A percentile compares a stretch with the other conserved stretches of the same genome.
Conservation (phyloP, 2,113 vertebrate genomes). For the Raja brachyura region DNA sequence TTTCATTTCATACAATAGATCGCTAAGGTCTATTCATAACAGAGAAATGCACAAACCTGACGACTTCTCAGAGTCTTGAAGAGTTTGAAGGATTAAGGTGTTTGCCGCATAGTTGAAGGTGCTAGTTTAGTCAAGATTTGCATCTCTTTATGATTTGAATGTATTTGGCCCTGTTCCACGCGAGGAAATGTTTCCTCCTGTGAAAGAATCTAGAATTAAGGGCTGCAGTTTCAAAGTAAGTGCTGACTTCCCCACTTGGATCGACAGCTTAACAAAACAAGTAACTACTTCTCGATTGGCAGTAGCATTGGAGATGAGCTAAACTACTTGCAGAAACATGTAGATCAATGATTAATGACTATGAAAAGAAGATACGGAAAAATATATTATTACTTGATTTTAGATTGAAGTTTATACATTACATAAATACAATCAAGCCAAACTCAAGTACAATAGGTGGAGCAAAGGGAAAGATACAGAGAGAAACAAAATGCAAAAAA, state of each 20-base stretch:
- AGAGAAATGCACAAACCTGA: neutral
- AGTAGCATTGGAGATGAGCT: neutral
- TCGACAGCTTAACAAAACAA: neutral
- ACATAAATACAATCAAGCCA: too few relatives aligned
- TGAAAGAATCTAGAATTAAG: too few relatives aligned
- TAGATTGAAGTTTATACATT: too few relatives aligned
- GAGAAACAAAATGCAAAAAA: too few relatives aligned
- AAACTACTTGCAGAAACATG: neutral
- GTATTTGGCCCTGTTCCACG: too few relatives aligned
- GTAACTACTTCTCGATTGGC: neutral
- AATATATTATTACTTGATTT: neutral
- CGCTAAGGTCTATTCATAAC: neutral
- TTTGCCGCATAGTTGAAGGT: too few relatives aligned
- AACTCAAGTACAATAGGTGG: too few relatives aligned
- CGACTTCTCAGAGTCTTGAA: neutral
- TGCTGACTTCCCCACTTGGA: neutral
- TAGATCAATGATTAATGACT: neutral
- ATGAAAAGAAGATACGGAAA: neutral
- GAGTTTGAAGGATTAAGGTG: neutral
- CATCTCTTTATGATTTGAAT: too few relatives aligned
- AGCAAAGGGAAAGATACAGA: too few relatives aligned
- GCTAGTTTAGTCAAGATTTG: too few relatives aligned
- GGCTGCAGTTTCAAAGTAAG: too few relatives aligned
- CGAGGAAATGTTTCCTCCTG: too few relatives aligned
- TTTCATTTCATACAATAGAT: neutral